Percentiles rank a stretch among this genome's conserved stretches.
Conservation (phyloP, 2,888 invertebrate genomes). For the Fragum fragum region DNA sequence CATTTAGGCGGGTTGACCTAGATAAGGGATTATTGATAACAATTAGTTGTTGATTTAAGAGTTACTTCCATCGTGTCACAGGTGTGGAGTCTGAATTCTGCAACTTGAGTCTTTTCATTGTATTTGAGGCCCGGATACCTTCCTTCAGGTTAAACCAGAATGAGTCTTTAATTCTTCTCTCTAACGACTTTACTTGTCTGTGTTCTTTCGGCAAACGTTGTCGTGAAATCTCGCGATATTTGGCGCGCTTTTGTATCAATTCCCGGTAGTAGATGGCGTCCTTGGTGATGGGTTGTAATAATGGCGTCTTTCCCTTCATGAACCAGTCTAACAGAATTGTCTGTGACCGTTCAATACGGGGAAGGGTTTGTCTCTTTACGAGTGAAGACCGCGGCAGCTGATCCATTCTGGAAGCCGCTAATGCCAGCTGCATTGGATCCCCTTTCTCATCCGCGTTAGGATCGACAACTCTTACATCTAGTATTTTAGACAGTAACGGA, state of each 20-base stretch:
- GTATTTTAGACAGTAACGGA: slow-evolving; percentile 58
- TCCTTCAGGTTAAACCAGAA: slow-evolving; percentile 66
- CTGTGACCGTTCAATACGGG: slow-evolving; percentile 50
- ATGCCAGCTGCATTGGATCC: neutral
- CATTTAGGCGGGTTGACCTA: too few relatives aligned
- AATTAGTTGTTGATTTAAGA: too few relatives aligned
- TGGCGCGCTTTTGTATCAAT: slow-evolving; percentile 66
- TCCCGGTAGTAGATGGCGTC: slow-evolving; percentile 71
- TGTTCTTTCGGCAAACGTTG: slow-evolving; percentile 50
- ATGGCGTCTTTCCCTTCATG: slow-evolving; percentile 64
- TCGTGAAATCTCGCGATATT: slow-evolving; percentile 51
- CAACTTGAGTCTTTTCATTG: slow-evolving; percentile 66
- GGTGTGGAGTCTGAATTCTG: slow-evolving; percentile 57
- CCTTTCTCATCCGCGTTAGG: slow-evolving; percentile 41
- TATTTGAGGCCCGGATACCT: slow-evolving; percentile 57
- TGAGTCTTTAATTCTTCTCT: slow-evolving; percentile 63
- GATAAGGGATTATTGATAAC: too few relatives aligned
- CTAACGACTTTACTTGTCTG: slow-evolving; percentile 57
- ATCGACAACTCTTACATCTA: slow-evolving; percentile 60
- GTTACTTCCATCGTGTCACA: slow-evolving; percentile 63
- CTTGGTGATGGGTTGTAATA: slow-evolving; percentile 66
- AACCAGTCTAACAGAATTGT: slow-evolving; percentile 67
- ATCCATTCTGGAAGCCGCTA: slow-evolving; percentile 10
- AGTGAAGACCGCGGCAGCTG: slow-evolving; percentile 29
- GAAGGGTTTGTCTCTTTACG: slow-evolving; percentile 8